These are phyloP conservation scores for Petaurus breviceps DNA, from an alignment of 2,113 vertebrate genomes.

Conservation along the genomic window DNA sequence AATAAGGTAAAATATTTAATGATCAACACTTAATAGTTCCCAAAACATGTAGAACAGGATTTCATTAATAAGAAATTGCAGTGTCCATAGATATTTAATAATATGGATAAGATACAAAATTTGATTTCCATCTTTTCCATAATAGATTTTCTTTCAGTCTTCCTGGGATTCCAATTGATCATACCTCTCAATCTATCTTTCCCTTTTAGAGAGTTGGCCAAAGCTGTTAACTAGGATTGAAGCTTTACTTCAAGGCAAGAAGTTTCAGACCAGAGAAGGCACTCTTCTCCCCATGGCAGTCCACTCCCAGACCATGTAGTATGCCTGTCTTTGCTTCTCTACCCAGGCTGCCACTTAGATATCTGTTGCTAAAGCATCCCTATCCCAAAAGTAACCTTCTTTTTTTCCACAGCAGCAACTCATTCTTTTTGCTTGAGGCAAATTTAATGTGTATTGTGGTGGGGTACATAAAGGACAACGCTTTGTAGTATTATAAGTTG, in stretches of 20 bases:
- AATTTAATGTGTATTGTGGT: neutral
- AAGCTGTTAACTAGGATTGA: neutral
- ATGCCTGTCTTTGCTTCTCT: slow-evolving; percentile 61
- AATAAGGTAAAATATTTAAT: slow-evolving; percentile 74
- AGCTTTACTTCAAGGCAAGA: neutral
- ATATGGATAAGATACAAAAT: slow-evolving; percentile 66
- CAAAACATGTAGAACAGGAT: slow-evolving; percentile 65
- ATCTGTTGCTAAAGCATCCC: slow-evolving; percentile 52
- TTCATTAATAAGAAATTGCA: slow-evolving; percentile 61
- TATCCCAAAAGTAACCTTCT: neutral
- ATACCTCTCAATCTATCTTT: slow-evolving; percentile 54
- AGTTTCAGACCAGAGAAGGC: slow-evolving; percentile 70
- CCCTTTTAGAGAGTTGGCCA: slow-evolving; percentile 63
- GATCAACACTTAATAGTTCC: slow-evolving; percentile 76
- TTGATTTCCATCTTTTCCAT: slow-evolving; percentile 68
- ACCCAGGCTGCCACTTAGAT: slow-evolving; percentile 1
- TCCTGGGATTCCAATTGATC: slow-evolving; percentile 71
- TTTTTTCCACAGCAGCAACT: neutral
- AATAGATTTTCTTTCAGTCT: slow-evolving; percentile 78
- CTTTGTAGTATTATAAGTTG: neutral
- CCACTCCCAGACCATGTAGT: slow-evolving; percentile 11
- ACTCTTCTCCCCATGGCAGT: slow-evolving; percentile 66
- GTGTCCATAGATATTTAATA: slow-evolving; percentile 68
- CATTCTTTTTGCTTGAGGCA: neutral
- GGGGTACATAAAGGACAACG: neutral